Conservation (phyloP, 1,140 invertebrate genomes). For the Campodea augens region DNA sequence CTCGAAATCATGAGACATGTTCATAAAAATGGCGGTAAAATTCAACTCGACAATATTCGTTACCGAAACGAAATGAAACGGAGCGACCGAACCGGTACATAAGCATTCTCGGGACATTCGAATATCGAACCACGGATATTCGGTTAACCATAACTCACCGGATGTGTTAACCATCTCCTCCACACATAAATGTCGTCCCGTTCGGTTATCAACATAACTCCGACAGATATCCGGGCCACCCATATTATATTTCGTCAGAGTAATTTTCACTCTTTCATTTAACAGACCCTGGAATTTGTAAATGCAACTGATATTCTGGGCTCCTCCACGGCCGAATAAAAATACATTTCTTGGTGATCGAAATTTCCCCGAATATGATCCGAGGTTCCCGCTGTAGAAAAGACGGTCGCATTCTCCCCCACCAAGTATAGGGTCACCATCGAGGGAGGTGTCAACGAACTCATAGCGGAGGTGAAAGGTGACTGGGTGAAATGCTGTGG, state of each 20-base stretch:
- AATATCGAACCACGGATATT: constrained; percentile 51
- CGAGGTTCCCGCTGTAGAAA: constrained; percentile 22
- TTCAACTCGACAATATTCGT: constrained; percentile 45
- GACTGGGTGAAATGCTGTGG: constrained; percentile 50
- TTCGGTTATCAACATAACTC: constrained; percentile 39
- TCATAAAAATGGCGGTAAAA: constrained; percentile 56
- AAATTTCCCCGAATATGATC: constrained; percentile 34
- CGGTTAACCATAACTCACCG: constrained; percentile 43
- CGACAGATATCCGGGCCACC: constrained; percentile 43
- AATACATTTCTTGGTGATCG: constrained; percentile 58
- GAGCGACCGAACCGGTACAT: constrained; percentile 44
- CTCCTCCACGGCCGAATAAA: constrained; percentile 56
- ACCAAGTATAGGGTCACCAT: constrained; percentile 23
- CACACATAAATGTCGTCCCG: constrained; percentile 40
- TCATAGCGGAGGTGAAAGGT: constrained; percentile 58
- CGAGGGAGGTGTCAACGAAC: constrained; percentile 37
- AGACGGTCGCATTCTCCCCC: constrained; percentile 37
- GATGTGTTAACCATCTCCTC: constrained; percentile 18
- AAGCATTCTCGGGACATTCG: constrained; percentile 45
- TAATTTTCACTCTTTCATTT: constrained; percentile 39
- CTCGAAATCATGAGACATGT: constrained; percentile 56
- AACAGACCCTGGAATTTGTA: constrained; percentile 47
- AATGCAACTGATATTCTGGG: constrained; percentile 48
- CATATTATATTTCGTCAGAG: constrained; percentile 40
- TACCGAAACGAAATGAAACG: constrained; percentile 37